Evolutionary conservation across 2,797 vertebrate species (phyloP).

Genomic region (Morus bassanus): DNA sequence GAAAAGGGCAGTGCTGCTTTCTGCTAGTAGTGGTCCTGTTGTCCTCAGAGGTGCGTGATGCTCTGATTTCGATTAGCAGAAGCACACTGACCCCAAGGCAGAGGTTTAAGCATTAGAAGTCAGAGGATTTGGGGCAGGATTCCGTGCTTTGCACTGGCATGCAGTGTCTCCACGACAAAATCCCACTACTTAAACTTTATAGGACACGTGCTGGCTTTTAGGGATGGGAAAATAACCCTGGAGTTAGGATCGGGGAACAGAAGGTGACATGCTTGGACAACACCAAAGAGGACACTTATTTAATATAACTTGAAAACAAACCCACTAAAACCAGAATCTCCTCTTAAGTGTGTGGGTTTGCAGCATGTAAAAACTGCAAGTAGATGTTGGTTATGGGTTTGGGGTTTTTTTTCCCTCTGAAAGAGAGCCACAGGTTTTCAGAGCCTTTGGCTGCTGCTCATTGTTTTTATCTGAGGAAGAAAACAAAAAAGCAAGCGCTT

Average conservation of each 20-base stretch:
- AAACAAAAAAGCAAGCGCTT: background rate
- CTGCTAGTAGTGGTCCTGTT: background rate
- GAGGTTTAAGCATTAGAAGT: background rate
- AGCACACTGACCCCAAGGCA: background rate
- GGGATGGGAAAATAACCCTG: background rate
- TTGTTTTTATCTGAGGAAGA: background rate
- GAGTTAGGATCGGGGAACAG: background rate
- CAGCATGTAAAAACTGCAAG: background rate
- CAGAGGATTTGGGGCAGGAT: background rate
- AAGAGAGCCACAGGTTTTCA: background rate
- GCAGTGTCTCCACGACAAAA: accelerated
- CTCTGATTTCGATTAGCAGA: background rate
- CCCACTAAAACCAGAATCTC: background rate
- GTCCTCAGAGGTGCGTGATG: background rate
- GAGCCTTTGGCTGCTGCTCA: background rate
- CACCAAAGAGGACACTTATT: background rate
- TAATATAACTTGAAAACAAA: background rate
- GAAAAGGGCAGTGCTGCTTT: background rate
- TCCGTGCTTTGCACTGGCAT: background rate
- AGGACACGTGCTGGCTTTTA: background rate
- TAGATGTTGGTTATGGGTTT: background rate
- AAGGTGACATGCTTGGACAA: accelerated
- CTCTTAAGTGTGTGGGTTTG: background rate
- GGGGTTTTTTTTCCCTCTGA: background rate
- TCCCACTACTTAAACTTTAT: background rate